Evolutionary conservation across 2,888 invertebrate genomes (phyloP).

Genomic region (Drosophila falleni): DNA sequence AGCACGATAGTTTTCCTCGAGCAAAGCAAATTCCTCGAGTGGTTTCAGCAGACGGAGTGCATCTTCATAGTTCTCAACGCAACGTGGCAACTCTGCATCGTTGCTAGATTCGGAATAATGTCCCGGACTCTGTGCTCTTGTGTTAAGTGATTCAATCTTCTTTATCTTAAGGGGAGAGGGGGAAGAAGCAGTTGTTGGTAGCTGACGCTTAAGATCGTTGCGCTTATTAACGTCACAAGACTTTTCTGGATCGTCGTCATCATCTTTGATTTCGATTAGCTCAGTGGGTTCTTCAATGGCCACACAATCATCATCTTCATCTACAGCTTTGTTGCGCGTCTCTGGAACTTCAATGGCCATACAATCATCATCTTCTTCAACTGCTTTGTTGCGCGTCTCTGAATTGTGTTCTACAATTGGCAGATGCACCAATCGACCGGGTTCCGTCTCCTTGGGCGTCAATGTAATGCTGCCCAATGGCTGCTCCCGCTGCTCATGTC

Average conservation of each 20-base stretch:
- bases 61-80: conserved; percentile 74
- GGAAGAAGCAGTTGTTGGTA: not conserved
- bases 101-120: conserved; percentile 57
- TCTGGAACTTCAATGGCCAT: conserved; percentile 52
- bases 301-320: conserved; percentile 56
- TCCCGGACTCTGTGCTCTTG: conserved; percentile 41
- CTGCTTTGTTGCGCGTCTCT: conserved; percentile 2
- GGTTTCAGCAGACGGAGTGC: conserved; percentile 81
- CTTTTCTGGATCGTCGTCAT: conserved; percentile 46
- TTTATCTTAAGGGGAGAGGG: conserved; percentile 67
- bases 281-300: conserved; percentile 57
- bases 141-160: conserved; percentile 65
- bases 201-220: conserved; percentile 26
- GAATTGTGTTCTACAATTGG: conserved; percentile 37
- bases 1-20: conserved; percentile 83
- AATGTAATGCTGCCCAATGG: conserved; percentile 62
- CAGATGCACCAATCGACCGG: conserved; percentile 7
- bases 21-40: conserved; percentile 82
- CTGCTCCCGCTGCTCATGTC: conserved; percentile 71
- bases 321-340: conserved; percentile 4
- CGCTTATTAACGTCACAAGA: not conserved
- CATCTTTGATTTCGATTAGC: conserved; percentile 60
- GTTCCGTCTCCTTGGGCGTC: conserved; percentile 61
- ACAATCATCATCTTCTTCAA: conserved; percentile 54
- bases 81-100: conserved; percentile 62